These are phyloP conservation scores for Diploptera punctata DNA, from an alignment of 2,888 invertebrate species.

Conservation along the genomic window DNA sequence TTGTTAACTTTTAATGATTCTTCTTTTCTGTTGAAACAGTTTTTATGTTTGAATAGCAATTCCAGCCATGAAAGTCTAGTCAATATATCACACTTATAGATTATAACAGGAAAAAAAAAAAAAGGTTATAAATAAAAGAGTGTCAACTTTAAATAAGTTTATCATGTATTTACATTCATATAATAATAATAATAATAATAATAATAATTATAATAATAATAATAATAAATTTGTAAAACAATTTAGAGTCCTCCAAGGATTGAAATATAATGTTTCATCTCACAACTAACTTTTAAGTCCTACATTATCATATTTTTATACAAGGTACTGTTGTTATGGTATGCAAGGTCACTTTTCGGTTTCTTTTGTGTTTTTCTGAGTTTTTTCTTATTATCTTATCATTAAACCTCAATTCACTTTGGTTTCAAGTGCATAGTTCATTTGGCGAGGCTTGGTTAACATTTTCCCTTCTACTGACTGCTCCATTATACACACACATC, in stretches of 20 bases:
- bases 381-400: not conserved
- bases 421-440: slow-evolving; percentile 20
- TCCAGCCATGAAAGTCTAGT: too few species aligned
- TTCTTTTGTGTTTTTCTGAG: slow-evolving; percentile 43
- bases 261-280: slow-evolving; percentile 53
- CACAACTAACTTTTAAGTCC: slow-evolving; percentile 49
- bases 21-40: too few species aligned
- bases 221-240: slow-evolving; percentile 50
- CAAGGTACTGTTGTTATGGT: slow-evolving; percentile 54
- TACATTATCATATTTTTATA: slow-evolving; percentile 49
- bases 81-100: too few species aligned
- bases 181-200: slow-evolving; percentile 44
- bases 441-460: slow-evolving; percentile 24
- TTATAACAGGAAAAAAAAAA: too few species aligned
- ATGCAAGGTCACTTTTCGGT: slow-evolving; percentile 56
- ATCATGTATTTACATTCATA: slow-evolving; percentile 45
- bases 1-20: too few species aligned
- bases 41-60: too few species aligned
- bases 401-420: slow-evolving; percentile 21
- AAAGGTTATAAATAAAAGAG: too few species aligned
- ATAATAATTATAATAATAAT: too few species aligned
- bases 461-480: not conserved
- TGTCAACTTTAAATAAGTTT: slow-evolving; percentile 44
- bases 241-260: slow-evolving; percentile 52
- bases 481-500: too few species aligned